A percentile compares a stretch with the other conserved stretches of the same genome.
Conservation (phyloP, 1,140 invertebrate species). For the Chionoecetes opilio region DNA sequence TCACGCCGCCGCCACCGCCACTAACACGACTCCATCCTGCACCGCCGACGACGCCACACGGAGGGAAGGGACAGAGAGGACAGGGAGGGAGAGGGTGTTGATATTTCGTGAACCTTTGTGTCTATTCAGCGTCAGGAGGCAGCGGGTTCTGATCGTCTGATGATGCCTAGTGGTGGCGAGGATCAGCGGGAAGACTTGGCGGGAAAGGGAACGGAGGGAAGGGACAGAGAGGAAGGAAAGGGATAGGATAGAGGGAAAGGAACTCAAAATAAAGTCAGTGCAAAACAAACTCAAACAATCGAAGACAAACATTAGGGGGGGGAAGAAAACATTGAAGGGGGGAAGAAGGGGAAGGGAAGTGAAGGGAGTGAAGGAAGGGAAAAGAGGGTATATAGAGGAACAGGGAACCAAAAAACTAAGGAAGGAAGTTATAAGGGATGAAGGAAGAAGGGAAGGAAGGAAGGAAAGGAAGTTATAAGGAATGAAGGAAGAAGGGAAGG, state of each 20-base stretch:
- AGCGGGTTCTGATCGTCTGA: too few relatives aligned
- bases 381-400: background rate
- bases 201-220: too few relatives aligned
- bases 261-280: too few relatives aligned
- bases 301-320: too few relatives aligned
- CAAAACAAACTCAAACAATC: too few relatives aligned
- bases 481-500: background rate
- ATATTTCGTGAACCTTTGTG: too few relatives aligned
- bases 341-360: background rate
- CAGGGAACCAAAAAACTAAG: too few relatives aligned
- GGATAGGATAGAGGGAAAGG: background rate
- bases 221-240: background rate
- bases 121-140: too few relatives aligned
- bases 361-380: background rate
- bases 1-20: background rate
- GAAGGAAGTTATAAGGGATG: too few relatives aligned
- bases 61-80: background rate
- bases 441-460: background rate
- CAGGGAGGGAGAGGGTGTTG: background rate
- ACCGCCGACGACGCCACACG: background rate
- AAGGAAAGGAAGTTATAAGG: background rate
- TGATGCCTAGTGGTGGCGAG: too few relatives aligned
- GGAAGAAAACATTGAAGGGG: background rate
- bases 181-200: too few relatives aligned
- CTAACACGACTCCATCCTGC: constrained; percentile 34